phyloP scores from a whole-genome alignment of 2,888 invertebrate genomes.

The Caenorhabditis doughertyi region DNA sequence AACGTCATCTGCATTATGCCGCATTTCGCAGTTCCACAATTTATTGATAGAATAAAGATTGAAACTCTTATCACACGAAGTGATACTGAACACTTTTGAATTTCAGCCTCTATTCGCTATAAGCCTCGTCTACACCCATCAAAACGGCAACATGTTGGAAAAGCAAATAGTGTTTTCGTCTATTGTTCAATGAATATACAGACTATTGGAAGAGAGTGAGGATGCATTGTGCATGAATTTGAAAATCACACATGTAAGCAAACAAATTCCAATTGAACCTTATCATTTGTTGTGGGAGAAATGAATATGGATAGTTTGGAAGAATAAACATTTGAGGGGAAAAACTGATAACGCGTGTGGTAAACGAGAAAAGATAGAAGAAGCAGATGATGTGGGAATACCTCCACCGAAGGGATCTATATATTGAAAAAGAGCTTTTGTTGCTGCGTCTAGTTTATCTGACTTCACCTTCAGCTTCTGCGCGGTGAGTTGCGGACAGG shows the following conservation, averaged over 20 bases:
- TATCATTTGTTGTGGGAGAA: conserved; percentile 30
- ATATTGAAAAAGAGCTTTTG: conserved; percentile 1
- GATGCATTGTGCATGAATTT: conserved; percentile 36
- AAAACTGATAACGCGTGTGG: conserved; percentile 4
- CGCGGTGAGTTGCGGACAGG: conserved; percentile 45
- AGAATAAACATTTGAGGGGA: conserved; percentile 9
- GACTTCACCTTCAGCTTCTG: conserved; percentile 5
- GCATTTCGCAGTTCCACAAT: too few relatives aligned
- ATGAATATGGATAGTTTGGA: background rate
- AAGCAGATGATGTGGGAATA: background rate
- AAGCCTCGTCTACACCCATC: background rate
- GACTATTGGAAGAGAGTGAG: background rate
- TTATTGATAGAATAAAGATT: too few relatives aligned
- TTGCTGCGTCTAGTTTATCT: conserved; percentile 15
- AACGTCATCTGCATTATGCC: too few relatives aligned
- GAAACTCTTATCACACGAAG: too few relatives aligned
- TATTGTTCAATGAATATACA: conserved; percentile 41
- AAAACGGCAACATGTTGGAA: conserved; percentile 26
- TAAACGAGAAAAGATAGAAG: background rate
- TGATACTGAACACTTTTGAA: too few relatives aligned
- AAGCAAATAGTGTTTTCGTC: conserved; percentile 28
- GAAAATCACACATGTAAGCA: conserved; percentile 34
- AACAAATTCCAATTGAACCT: conserved; percentile 13
- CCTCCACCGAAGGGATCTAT: background rate
- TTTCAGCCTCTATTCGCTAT: conserved; percentile 6